Base-by-base conservation (phyloP, 2,797 vertebrate species). In the Sternotherus odoratus region DNA sequence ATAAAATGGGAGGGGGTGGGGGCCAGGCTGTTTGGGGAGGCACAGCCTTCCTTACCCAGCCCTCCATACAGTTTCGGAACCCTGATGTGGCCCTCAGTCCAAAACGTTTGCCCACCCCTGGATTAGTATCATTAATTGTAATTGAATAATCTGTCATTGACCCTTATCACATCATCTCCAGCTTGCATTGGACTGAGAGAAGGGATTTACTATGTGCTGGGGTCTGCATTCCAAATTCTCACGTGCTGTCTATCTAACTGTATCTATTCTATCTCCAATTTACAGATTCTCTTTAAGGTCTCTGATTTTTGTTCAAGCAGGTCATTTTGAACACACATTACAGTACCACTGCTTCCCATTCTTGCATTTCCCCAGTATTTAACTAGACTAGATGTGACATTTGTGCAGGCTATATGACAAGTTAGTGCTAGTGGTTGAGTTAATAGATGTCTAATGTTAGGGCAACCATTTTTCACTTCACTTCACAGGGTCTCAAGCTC, bases 351-450 rank as follows among this genome's bases (percentile, higher is more conserved):
- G 24, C 93, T 82, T 84, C 78, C 7, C 79, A 77, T 90, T 95
- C 94, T 72, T 87, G 17, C 60, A 66, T 21, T 66, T 66, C 17
- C n/a, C 56, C n/a, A 82, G 54, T 5, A 0, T 77, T 82, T 75
- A 66, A 24, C 72, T 87, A 85, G 39, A 92, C 87, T 39, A 93
- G 74, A 88, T 85, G 48, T 91, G 91, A 92, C 91, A 91, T 78
- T 57, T 46, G 72, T 83, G 77, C 74, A 46, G 23, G 81, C 5
- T 85, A 89, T 48, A 81, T 91, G 91, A 85, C 83, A 82, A 86
- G 72, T 69, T 50, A 54, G 92, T 48, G 75, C 46, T 80, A 66
- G 46, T 19, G 48, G 48, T 16, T 3, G 7, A 63, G 17, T 91
- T 96, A 88, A 94, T 89, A 89, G 88, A 16, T 74, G 33, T 83